These are phyloP conservation scores for Eilema sororculum DNA, from an alignment of 2,888 invertebrate genomes.

Conservation along the genomic window DNA sequence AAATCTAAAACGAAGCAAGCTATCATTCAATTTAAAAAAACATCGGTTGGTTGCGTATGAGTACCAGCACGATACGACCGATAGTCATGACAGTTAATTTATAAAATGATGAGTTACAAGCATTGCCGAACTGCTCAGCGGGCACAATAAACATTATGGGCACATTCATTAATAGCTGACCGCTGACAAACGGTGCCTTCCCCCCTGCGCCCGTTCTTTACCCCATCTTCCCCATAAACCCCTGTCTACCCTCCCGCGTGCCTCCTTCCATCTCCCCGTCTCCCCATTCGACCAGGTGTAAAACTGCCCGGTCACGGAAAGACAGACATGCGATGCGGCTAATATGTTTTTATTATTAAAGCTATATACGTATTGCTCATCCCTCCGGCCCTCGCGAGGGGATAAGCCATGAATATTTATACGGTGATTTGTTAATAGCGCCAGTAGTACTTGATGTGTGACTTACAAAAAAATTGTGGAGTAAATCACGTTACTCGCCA, in stretches of 20 bases:
- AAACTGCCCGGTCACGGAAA: slow-evolving; percentile 86
- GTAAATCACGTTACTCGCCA: slow-evolving; percentile 4
- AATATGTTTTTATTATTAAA: slow-evolving; percentile 86
- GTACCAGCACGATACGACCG: slow-evolving; percentile 34
- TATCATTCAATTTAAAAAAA: slow-evolving; percentile 39
- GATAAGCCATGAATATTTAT: slow-evolving; percentile 83
- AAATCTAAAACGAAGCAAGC: slow-evolving; percentile 21
- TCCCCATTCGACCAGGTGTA: slow-evolving; percentile 82
- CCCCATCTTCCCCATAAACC: slow-evolving; percentile 71
- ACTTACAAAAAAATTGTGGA: slow-evolving; percentile 27
- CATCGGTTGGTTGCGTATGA: slow-evolving; percentile 25
- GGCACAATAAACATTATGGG: slow-evolving; percentile 83
- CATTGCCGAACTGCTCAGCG: slow-evolving; percentile 77
- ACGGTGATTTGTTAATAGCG: slow-evolving; percentile 80
- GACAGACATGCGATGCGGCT: slow-evolving; percentile 85
- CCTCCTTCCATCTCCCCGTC: slow-evolving; percentile 63
- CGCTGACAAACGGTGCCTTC: slow-evolving; percentile 81
- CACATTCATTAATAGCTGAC: slow-evolving; percentile 84
- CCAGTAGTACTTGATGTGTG: slow-evolving; percentile 37
- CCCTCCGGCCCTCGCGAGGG: slow-evolving; percentile 66
- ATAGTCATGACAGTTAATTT: slow-evolving; percentile 72
- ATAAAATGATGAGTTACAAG: slow-evolving; percentile 79
- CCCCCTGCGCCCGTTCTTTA: slow-evolving; percentile 65
- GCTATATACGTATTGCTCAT: slow-evolving; percentile 75
- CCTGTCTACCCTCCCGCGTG: slow-evolving; percentile 60